Evolutionary conservation across 2,888 invertebrate species (phyloP).

Genomic region (Hedychridium roseum): DNA sequence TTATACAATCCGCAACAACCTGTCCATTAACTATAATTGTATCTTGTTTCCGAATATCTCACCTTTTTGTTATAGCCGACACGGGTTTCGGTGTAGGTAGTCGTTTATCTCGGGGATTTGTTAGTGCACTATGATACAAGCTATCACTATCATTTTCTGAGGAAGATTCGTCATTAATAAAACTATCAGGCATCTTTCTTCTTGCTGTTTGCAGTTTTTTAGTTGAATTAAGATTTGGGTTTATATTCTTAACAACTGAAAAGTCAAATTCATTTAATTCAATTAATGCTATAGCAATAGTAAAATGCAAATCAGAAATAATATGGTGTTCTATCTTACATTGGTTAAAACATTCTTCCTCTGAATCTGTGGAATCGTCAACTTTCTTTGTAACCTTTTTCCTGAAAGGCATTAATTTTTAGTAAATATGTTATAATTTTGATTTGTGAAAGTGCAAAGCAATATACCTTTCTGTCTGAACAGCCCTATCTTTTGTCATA

Average conservation of each 20-base stretch:
- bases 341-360: slow-evolving; percentile 32
- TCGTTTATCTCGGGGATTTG: slow-evolving; percentile 34
- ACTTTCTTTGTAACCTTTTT: slow-evolving; percentile 29
- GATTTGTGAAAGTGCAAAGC: neutral
- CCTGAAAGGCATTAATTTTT: slow-evolving; percentile 28
- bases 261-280: slow-evolving; percentile 1
- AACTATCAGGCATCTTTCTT: slow-evolving; percentile 35
- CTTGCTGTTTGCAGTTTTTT: slow-evolving; percentile 22
- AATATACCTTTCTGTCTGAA: slow-evolving; percentile 51
- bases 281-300: neutral
- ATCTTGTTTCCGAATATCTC: too few species aligned
- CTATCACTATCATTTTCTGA: slow-evolving; percentile 45
- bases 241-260: slow-evolving; percentile 27
- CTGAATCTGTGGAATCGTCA: slow-evolving; percentile 26
- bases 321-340: slow-evolving; percentile 32
- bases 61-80: slow-evolving; percentile 27
- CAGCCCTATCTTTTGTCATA: slow-evolving; percentile 33
- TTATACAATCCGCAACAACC: neutral
- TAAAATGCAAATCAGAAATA: neutral
- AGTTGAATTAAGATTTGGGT: slow-evolving; percentile 10
- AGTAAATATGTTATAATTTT: slow-evolving; percentile 6
- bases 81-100: slow-evolving; percentile 14
- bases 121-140: slow-evolving; percentile 56
- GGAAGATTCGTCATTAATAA: slow-evolving; percentile 49
- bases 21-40: slow-evolving; percentile 9